Evolutionary conservation across 2,797 vertebrate species (phyloP).

Genomic region (Prunella strophiata): DNA sequence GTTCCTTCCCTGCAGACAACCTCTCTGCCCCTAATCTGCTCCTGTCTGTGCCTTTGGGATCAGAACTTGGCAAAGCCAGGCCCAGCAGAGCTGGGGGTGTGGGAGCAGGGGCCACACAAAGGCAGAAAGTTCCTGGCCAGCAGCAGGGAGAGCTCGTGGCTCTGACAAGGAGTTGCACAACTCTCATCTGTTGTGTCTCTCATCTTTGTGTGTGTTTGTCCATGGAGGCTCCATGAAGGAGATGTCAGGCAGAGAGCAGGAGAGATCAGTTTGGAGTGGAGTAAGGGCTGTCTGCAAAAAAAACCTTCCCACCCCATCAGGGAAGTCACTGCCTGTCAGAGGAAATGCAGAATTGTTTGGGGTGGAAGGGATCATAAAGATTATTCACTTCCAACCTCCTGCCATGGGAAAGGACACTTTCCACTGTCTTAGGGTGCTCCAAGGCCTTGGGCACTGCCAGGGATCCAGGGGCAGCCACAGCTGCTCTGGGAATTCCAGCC

Average conservation of each 20-base stretch:
- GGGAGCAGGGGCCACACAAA: not conserved
- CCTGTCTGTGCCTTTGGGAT: not conserved
- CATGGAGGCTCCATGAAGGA: not conserved
- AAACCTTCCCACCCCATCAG: not conserved
- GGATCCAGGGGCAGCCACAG: not conserved
- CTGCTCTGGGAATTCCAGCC: not conserved
- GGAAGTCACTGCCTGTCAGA: not conserved
- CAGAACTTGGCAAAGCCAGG: not conserved
- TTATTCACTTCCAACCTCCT: fast-evolving
- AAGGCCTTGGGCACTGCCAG: not conserved
- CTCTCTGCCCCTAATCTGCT: not conserved
- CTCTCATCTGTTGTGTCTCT: not conserved
- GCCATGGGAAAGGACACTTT: not conserved
- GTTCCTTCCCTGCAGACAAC: not conserved
- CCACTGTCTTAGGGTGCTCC: not conserved
- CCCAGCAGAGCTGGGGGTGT: not conserved
- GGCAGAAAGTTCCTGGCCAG: fast-evolving
- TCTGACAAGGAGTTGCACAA: not conserved
- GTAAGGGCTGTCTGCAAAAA: not conserved
- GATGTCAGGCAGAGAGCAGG: not conserved
- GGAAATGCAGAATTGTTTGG: not conserved
- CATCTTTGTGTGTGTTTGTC: not conserved
- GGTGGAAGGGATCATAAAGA: not conserved
- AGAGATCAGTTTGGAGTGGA: not conserved
- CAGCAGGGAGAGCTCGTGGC: not conserved